Conservation (phyloP, 2,888 invertebrate species). For the Tachina fera region DNA sequence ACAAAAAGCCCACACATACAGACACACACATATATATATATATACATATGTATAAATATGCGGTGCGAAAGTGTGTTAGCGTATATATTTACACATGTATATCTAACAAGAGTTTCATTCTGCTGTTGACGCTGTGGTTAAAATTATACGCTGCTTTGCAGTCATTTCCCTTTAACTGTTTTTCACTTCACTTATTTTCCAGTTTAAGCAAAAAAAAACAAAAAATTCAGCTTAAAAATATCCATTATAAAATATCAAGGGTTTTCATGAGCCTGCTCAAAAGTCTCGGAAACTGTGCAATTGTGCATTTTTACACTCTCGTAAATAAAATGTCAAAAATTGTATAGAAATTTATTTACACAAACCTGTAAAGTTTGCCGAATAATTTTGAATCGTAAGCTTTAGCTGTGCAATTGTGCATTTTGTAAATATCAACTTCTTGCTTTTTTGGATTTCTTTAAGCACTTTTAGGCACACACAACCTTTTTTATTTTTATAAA, state of each 20-base stretch:
- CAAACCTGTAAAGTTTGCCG: no score
- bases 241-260: background rate
- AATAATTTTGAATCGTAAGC: no score
- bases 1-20: background rate
- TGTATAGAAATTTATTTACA: no score
- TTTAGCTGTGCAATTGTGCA: no score
- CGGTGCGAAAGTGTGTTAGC: constrained; percentile 4
- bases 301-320: no score
- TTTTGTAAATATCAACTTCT: no score
- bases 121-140: constrained; percentile 48
- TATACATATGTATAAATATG: background rate
- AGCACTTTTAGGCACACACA: no score
- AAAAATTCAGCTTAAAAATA: constrained; percentile 7
- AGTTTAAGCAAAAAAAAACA: constrained; percentile 3
- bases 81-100: background rate
- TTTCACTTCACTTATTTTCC: constrained; percentile 9
- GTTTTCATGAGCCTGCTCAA: no score
- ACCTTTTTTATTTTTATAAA: no score
- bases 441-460: no score
- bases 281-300: no score
- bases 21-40: background rate
- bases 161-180: background rate
- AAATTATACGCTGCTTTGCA: constrained; percentile 4
- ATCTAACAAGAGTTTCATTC: background rate
- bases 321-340: no score